phyloP scores from a whole-genome alignment of 2,113 vertebrate genomes.

The Sialia sialis region DNA sequence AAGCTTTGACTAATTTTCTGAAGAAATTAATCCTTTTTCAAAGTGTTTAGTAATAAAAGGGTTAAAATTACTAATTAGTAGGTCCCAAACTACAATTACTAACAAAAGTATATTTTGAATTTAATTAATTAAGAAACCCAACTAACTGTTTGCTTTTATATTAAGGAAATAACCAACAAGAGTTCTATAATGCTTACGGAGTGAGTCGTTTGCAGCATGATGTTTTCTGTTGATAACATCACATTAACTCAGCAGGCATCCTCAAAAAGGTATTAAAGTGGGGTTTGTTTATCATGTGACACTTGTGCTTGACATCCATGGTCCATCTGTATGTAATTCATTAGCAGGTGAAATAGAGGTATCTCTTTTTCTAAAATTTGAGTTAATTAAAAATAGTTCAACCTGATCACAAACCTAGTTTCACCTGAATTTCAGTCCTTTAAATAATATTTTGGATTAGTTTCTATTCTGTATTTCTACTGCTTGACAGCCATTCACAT shows the following conservation, averaged over 20 bases:
- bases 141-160: slow-evolving; percentile 70
- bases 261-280: slow-evolving; percentile 60
- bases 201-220: slow-evolving; percentile 67
- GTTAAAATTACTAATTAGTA: neutral
- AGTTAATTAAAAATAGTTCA: neutral
- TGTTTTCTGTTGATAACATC: slow-evolving; percentile 71
- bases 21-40: neutral
- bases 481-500: neutral
- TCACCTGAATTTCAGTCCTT: neutral
- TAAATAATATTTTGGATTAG: neutral
- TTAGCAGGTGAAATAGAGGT: neutral
- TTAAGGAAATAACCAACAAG: slow-evolving; percentile 74
- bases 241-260: slow-evolving; percentile 60
- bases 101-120: slow-evolving; percentile 16
- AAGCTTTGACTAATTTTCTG: neutral
- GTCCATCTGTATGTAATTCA: neutral
- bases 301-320: neutral
- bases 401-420: neutral
- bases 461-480: neutral
- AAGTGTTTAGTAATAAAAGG: neutral
- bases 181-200: slow-evolving; percentile 70
- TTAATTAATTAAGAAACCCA: neutral
- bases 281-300: neutral
- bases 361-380: neutral
- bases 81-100: neutral